Evolutionary conservation across 23 tunicate genomes (phyloP).

Genomic region (Corella eumyota): DNA sequence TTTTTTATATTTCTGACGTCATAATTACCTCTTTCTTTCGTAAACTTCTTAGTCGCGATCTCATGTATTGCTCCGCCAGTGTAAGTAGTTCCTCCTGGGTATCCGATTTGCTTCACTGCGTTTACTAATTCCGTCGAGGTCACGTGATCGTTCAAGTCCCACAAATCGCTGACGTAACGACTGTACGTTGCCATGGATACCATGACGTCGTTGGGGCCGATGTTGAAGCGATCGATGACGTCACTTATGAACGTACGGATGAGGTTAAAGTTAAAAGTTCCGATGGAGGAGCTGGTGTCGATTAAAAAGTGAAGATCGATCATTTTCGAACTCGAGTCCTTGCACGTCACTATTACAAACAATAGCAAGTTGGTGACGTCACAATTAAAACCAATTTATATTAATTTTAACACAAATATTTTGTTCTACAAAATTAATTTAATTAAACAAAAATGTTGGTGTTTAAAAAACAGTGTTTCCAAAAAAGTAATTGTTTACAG

Average conservation of each 20-base stretch:
- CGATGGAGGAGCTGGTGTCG: slow-evolving; percentile 40
- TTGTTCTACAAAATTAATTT: too few species aligned
- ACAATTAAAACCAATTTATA: too few species aligned
- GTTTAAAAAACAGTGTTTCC: too few species aligned
- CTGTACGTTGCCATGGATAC: slow-evolving; percentile 22
- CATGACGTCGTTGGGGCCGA: slow-evolving; percentile 11
- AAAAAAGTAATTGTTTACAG: too few species aligned
- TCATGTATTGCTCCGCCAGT: slow-evolving; percentile 21
- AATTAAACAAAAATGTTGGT: too few species aligned
- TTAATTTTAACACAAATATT: too few species aligned
- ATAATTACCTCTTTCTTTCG: slow-evolving; percentile 1
- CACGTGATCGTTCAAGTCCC: slow-evolving; percentile 14
- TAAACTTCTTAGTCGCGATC: slow-evolving; percentile 14
- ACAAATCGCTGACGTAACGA: slow-evolving; percentile 14
- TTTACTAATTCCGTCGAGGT: slow-evolving; percentile 9
- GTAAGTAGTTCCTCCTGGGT: slow-evolving; percentile 22
- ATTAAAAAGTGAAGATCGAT: slow-evolving; percentile 25
- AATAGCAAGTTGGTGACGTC: too few species aligned
- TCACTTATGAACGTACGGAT: slow-evolving; percentile 13
- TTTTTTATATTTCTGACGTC: too few species aligned
- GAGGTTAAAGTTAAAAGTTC: slow-evolving; percentile 12
- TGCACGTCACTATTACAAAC: too few species aligned
- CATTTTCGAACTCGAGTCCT: slow-evolving; percentile 2
- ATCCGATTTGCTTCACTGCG: slow-evolving; percentile 14
- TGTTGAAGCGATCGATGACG: slow-evolving; percentile 14